Conservation (phyloP, 1,140 invertebrate genomes). For the Bicyclus anynana region DNA sequence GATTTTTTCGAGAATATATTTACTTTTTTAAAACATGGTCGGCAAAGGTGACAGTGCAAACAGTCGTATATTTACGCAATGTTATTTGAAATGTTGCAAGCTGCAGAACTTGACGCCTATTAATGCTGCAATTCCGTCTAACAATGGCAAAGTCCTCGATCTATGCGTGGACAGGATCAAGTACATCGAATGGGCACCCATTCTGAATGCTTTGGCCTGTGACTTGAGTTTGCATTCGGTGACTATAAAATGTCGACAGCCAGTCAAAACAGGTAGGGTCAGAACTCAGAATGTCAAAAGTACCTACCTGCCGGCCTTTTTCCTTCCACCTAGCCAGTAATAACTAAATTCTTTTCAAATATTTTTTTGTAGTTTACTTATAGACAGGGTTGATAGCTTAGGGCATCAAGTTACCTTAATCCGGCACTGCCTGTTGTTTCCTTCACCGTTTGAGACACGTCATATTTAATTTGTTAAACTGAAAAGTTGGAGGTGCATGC, state of each 20-base stretch:
- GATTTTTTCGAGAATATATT: constrained; percentile 43
- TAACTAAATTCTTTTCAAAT: no score
- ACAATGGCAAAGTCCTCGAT: constrained; percentile 75
- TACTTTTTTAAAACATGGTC: constrained; percentile 51
- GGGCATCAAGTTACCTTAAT: no score
- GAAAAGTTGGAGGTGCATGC: no score
- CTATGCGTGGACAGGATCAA: constrained; percentile 83
- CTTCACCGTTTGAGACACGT: no score
- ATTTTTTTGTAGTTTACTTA: no score
- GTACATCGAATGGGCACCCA: constrained; percentile 83
- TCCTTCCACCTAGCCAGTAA: no score
- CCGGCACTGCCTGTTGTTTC: no score
- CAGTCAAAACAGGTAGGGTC: constrained; percentile 64
- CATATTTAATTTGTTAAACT: no score
- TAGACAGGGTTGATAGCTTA: no score
- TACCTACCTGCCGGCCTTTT: no score
- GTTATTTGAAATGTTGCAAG: constrained; percentile 73
- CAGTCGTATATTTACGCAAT: constrained; percentile 71
- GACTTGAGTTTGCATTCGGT: constrained; percentile 80
- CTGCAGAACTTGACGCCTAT: constrained; percentile 67
- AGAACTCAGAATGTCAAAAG: no score
- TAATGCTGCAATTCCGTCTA: constrained; percentile 54
- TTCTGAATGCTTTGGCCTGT: constrained; percentile 80
- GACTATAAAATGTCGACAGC: constrained; percentile 73
- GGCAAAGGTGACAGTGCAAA: constrained; percentile 62